Evolutionary conservation across 2,113 vertebrate genomes (phyloP), one percentile per base, ranked within the genome.

Genomic region (Cnemophilus loriae): DNA sequence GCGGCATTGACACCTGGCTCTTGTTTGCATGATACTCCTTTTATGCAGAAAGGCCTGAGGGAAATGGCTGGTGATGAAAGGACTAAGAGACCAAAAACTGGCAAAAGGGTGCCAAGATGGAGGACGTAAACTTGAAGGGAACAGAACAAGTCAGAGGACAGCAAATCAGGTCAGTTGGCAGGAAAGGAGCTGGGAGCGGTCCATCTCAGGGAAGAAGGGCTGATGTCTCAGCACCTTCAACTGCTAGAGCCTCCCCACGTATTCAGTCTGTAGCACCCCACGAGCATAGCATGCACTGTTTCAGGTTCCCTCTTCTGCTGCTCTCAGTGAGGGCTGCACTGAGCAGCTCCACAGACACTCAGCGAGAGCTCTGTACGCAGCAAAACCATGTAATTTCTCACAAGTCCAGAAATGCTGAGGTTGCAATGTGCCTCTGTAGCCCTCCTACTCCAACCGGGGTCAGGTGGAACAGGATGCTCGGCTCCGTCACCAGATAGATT

Each of bases 261-360:
- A 18, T 8, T 49, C 32, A 10, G 69, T 5, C n/a, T 17, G 5
- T 2, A 33, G 47, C 68, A 60, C 2, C 6, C n/a, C 41, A 33
- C 0, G 0, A 55, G 39, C 35, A 46, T n/a, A 52, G 46, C 0
- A 0, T 1, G 15, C 15, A 41, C 3, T 16, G 6, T 28, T 64
- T 12, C 33, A 26, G 21, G 13, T n/a, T 44, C 37, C 20, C 33
- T 35, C 73, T 20, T 8, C 50, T 46, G 32, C 53, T 35, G 41
- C 32, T 56, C 37, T 41, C 16, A 6, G 27, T 10, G 46, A 16
- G 17, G 5, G 23, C 13, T 37, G 39, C 35, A 18, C 21, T 8
- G 57, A 64, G 32, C 47, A 30, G 49, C 49, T 47, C 22, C 46
- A 30, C 61, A 19, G 6, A 33, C 35, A 7, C 35, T 3, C 27